A percentile compares a stretch with the other conserved stretches of the same genome.
These are phyloP conservation scores for Hyperoplus immaculatus DNA, from an alignment of 2,797 vertebrate species.

Conservation along the genomic window DNA sequence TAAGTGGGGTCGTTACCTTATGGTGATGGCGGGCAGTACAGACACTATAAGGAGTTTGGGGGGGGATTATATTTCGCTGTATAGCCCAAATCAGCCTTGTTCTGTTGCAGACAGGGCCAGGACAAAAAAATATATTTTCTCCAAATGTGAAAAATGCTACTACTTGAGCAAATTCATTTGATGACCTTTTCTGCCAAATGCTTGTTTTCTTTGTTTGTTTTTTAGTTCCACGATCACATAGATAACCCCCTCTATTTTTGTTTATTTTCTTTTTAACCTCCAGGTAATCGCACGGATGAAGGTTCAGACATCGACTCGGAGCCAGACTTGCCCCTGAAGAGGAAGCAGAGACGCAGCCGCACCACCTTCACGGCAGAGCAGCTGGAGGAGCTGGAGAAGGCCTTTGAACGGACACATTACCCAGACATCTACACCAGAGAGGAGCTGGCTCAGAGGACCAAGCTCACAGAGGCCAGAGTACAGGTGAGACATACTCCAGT, in stretches of 20 bases:
- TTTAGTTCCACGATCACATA: conserved; percentile 52
- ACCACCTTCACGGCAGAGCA: conserved; percentile 99
- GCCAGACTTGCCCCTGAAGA: conserved; percentile 96
- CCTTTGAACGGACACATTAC: conserved; percentile 98
- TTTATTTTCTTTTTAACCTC: conserved; percentile 36
- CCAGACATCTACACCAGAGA: conserved; percentile 98
- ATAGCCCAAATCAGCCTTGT: too few relatives aligned
- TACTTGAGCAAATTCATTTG: conserved; percentile 45
- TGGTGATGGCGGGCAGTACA: too few relatives aligned
- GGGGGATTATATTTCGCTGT: too few relatives aligned
- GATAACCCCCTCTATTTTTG: conserved; percentile 44
- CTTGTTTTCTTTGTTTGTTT: conserved; percentile 8
- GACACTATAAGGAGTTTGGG: too few relatives aligned
- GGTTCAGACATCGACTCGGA: conserved; percentile 97
- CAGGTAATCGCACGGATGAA: conserved; percentile 95
- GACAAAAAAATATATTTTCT: too few relatives aligned
- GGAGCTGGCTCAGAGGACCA: conserved; percentile 98
- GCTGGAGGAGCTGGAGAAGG: conserved; percentile 98
- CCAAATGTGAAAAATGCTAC: background rate
- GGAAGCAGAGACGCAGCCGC: conserved; percentile 97
- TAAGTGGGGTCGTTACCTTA: too few relatives aligned
- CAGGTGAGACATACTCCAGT: conserved; percentile 86
- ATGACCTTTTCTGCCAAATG: conserved; percentile 27
- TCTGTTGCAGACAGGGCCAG: too few relatives aligned
- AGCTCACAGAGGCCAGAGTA: conserved; percentile 96